Conservation (phyloP, 2,888 invertebrate species). For the Drosophila parthenogenetica region DNA sequence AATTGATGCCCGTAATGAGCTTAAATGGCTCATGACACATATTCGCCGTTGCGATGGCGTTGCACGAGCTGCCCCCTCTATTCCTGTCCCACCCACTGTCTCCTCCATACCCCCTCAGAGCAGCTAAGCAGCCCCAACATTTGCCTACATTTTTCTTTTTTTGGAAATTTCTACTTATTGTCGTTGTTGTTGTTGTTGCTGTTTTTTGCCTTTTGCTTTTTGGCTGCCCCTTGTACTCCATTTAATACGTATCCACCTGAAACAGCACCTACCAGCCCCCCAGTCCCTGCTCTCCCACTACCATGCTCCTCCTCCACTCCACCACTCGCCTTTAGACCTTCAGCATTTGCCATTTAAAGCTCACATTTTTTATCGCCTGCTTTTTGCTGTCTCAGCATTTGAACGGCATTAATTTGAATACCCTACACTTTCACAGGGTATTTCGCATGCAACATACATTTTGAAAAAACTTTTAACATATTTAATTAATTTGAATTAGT, state of each 20-base stretch:
- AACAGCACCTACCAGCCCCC: background rate
- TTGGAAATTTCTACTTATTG: conserved; percentile 4
- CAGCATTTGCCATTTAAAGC: conserved; percentile 56
- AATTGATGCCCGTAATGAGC: conserved; percentile 83
- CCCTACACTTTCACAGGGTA: conserved; percentile 20
- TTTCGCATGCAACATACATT: background rate
- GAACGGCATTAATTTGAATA: conserved; percentile 54
- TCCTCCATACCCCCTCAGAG: background rate
- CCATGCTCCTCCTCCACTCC: background rate
- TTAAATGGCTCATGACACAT: conserved; percentile 84
- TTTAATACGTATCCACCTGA: conserved; percentile 39
- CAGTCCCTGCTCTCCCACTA: background rate
- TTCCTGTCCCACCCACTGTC: background rate
- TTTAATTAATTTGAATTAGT: too few species aligned
- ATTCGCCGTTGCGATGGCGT: conserved; percentile 53
- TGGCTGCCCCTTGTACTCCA: conserved; percentile 36
- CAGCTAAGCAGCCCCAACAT: conserved; percentile 18
- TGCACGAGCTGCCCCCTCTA: conserved; percentile 18
- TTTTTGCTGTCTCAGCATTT: conserved; percentile 60
- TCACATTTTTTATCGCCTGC: conserved; percentile 55
- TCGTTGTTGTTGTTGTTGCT: conserved; percentile 22
- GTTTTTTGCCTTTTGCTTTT: conserved; percentile 1
- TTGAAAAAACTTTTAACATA: background rate
- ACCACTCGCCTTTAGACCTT: conserved; percentile 33
- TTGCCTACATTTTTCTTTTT: conserved; percentile 46